Evolutionary conservation across 2,797 vertebrate genomes (phyloP).

Genomic region (Phyllotis vaccarum): DNA sequence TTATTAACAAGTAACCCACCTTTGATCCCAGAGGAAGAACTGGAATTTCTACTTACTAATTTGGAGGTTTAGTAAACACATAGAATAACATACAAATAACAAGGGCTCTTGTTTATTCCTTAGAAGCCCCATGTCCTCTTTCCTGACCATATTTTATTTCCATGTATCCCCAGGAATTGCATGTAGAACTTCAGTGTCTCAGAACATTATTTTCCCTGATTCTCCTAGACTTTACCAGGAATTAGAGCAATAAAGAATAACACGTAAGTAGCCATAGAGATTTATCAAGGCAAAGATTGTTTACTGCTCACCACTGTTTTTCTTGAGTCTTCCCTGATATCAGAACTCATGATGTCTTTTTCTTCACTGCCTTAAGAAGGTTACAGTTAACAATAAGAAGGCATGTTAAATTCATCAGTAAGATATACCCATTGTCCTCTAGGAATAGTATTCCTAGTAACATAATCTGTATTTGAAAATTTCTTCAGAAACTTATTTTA

Average conservation of each 20-base stretch:
- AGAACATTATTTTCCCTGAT: no score
- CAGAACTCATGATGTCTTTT: background rate
- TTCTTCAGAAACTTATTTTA: background rate
- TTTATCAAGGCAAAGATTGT: background rate
- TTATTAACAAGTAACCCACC: background rate
- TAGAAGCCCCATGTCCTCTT: no score
- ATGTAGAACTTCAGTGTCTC: background rate
- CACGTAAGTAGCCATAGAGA: background rate
- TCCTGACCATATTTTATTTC: background rate
- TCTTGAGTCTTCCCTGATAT: background rate
- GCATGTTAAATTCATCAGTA: background rate
- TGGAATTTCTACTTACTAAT: background rate
- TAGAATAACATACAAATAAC: background rate
- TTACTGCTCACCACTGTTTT: background rate
- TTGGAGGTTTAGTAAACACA: background rate
- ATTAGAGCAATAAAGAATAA: background rate
- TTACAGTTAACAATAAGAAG: background rate
- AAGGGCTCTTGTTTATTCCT: background rate
- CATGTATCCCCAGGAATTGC: background rate
- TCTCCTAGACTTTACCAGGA: background rate
- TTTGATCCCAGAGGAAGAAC: background rate
- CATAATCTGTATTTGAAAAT: background rate
- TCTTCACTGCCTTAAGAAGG: background rate
- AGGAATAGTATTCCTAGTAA: background rate
- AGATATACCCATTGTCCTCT: background rate